Evolutionary conservation across 1,140 invertebrate genomes (phyloP).

Genomic region (Lerema accius): DNA sequence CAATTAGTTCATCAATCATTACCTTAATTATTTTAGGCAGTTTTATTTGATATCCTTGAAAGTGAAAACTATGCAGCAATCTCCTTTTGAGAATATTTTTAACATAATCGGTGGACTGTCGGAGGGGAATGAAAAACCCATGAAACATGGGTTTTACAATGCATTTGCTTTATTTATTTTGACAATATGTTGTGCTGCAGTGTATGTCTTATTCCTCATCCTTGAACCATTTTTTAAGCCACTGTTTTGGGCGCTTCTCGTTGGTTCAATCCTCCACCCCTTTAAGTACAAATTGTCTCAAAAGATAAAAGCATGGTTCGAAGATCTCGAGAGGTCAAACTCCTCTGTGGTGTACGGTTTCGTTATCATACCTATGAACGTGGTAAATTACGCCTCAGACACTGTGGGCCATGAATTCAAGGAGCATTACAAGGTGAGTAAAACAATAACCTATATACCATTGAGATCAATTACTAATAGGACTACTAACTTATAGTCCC

Average conservation of each 20-base stretch:
- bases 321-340: conserved; percentile 83
- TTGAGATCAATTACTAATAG: too few species aligned
- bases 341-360: conserved; percentile 87
- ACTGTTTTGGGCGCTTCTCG: conserved; percentile 96
- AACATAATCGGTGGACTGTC: conserved; percentile 77
- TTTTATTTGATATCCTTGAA: conserved; percentile 15
- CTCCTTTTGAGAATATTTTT: conserved; percentile 78
- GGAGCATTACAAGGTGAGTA: conserved; percentile 84
- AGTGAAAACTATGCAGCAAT: conserved; percentile 65
- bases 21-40: conserved; percentile 22
- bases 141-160: conserved; percentile 94
- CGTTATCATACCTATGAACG: conserved; percentile 88
- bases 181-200: conserved; percentile 85
- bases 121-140: conserved; percentile 88
- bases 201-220: conserved; percentile 90
- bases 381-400: conserved; percentile 88
- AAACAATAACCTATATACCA: too few species aligned
- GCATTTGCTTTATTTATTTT: conserved; percentile 89
- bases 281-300: conserved; percentile 91
- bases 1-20: conserved; percentile 27
- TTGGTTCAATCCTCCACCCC: conserved; percentile 94
- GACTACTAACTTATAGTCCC: too few species aligned
- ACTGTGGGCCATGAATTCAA: conserved; percentile 85
- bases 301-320: conserved; percentile 88
- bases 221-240: conserved; percentile 96